These are phyloP conservation scores for Sinonovacula constricta DNA, from an alignment of 1,140 invertebrate species.

Conservation along the genomic window DNA sequence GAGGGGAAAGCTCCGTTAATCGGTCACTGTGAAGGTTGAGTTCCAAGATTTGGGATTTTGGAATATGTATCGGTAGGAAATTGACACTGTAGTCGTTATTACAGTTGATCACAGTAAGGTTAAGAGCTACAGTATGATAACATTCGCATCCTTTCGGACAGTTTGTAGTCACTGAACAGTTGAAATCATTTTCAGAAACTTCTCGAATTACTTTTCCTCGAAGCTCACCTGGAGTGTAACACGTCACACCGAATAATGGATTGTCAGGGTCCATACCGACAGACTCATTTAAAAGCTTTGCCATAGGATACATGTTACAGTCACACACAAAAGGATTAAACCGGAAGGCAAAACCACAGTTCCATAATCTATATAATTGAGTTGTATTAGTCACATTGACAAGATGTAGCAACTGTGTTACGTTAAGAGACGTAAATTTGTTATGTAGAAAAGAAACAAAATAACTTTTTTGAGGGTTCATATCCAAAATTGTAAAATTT, in stretches of 20 bases:
- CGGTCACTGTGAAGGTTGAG: neutral
- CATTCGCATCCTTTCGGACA: conserved; percentile 4
- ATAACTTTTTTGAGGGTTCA: neutral
- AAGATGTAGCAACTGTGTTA: neutral
- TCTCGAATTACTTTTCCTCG: neutral
- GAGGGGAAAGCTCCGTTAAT: too few species aligned
- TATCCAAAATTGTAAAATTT: conserved; percentile 6
- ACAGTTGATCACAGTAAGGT: neutral
- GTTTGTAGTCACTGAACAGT: conserved; percentile 3
- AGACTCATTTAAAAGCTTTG: neutral
- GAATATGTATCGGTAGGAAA: neutral
- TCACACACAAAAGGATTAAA: conserved; percentile 33
- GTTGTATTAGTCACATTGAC: conserved; percentile 6
- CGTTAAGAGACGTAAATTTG: neutral
- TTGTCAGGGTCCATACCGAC: conserved; percentile 6
- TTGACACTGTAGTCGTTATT: neutral
- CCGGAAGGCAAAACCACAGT: conserved; percentile 6
- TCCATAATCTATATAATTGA: neutral
- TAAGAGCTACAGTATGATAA: neutral
- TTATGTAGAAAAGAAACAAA: neutral
- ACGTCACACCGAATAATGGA: conserved; percentile 14
- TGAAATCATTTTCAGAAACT: conserved; percentile 9
- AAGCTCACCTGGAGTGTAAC: neutral
- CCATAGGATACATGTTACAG: conserved; percentile 3
- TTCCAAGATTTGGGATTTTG: neutral